Evolutionary conservation across 92 coral and sea anemone species (phyloP).

Genomic region (Epizoanthus illoricatus): DNA sequence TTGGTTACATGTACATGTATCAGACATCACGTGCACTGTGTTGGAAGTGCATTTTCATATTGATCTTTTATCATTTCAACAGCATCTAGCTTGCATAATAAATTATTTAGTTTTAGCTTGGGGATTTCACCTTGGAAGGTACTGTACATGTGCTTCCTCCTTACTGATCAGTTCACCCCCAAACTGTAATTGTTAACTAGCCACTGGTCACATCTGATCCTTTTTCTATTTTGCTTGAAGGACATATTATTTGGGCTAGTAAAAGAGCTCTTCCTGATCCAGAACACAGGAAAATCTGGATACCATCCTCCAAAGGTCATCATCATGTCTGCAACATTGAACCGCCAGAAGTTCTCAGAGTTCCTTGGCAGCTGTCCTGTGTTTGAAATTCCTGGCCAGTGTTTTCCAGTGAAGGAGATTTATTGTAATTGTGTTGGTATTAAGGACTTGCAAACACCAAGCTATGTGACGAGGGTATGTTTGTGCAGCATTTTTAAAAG

Average conservation of each 20-base stretch:
- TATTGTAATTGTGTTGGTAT: slow-evolving; percentile 73
- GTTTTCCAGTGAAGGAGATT: slow-evolving; percentile 72
- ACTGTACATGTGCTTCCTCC: too few relatives aligned
- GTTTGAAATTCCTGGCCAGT: slow-evolving; percentile 88
- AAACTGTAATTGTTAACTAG: not conserved
- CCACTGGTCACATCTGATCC: not conserved
- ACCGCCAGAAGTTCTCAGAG: slow-evolving; percentile 83
- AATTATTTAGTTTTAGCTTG: too few relatives aligned
- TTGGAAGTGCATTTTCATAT: too few relatives aligned
- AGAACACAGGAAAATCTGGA: slow-evolving; percentile 9
- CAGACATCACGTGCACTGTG: too few relatives aligned
- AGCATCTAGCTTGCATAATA: too few relatives aligned
- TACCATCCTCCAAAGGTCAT: slow-evolving; percentile 61
- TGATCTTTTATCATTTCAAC: too few relatives aligned
- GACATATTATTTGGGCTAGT: slow-evolving; percentile 93
- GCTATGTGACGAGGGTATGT: slow-evolving; percentile 76
- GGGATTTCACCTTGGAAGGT: too few relatives aligned
- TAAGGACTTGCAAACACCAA: slow-evolving; percentile 74
- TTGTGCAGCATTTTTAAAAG: not conserved
- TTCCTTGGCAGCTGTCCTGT: slow-evolving; percentile 88
- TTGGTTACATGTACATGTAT: too few relatives aligned
- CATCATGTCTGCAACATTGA: slow-evolving; percentile 90
- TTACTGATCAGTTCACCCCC: not conserved
- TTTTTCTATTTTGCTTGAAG: slow-evolving; percentile 40
- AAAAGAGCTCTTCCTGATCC: slow-evolving; percentile 66